phyloP scores from a whole-genome alignment of 2,797 vertebrate genomes.

The Chiloscyllium punctatum region DNA sequence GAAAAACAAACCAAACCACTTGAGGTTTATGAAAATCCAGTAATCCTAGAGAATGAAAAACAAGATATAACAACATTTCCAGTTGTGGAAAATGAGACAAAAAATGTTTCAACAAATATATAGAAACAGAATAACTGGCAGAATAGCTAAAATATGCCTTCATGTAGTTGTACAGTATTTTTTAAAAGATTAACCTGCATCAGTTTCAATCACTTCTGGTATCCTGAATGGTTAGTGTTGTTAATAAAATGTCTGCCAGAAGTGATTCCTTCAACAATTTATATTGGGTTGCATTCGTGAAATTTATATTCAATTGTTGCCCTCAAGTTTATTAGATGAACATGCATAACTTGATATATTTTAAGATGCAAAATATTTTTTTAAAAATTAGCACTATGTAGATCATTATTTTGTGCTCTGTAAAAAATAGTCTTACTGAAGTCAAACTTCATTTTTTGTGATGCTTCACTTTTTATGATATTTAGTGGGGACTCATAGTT shows the following conservation, averaged over 20 bases:
- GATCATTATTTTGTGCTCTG: not conserved
- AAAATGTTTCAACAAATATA: slow-evolving; percentile 1
- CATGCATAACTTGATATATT: not conserved
- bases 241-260: not conserved
- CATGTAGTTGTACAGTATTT: not conserved
- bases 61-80: slow-evolving; percentile 42
- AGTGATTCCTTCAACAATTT: slow-evolving; percentile 23
- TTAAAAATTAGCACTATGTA: not conserved
- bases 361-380: not conserved
- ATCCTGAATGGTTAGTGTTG: not conserved
- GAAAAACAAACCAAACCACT: slow-evolving; percentile 49
- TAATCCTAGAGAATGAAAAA: slow-evolving; percentile 49
- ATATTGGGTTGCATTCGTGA: not conserved
- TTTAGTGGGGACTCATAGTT: not conserved
- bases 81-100: slow-evolving; percentile 34
- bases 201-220: slow-evolving; percentile 15
- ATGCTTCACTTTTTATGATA: not conserved
- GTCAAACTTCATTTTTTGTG: not conserved
- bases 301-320: slow-evolving; percentile 18
- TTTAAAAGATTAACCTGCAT: not conserved
- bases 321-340: not conserved
- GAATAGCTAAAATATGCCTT: not conserved
- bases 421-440: not conserved
- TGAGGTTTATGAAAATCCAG: slow-evolving; percentile 53
- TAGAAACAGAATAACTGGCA: not conserved